Evolutionary conservation across 2,113 vertebrate genomes (phyloP).

Genomic region (Danionella cerebrum): DNA sequence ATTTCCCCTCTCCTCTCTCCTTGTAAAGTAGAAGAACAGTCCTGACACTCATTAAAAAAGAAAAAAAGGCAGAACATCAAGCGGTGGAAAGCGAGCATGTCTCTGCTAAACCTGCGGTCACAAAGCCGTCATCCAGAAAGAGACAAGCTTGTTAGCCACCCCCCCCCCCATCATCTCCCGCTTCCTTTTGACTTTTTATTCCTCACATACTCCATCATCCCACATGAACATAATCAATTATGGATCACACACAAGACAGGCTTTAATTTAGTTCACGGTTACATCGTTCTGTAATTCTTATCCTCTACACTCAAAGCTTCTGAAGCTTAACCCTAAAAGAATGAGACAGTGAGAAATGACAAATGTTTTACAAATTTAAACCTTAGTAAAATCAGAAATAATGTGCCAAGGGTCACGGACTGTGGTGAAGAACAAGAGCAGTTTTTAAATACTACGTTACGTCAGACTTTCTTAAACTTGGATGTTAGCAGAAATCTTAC

Average conservation of each 20-base stretch:
- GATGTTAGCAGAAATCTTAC: too few species aligned
- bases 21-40: constrained; percentile 48
- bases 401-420: too few species aligned
- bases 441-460: neutral
- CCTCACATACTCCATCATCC: constrained; percentile 38
- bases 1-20: constrained; percentile 21
- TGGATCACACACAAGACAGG: constrained; percentile 61
- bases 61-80: constrained; percentile 59
- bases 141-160: constrained; percentile 59
- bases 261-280: constrained; percentile 42
- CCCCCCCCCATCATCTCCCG: constrained; percentile 25
- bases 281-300: constrained; percentile 18
- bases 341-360: neutral
- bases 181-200: neutral
- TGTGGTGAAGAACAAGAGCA: too few species aligned
- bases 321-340: neutral
- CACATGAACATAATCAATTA: constrained; percentile 68
- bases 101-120: constrained; percentile 69
- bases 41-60: constrained; percentile 73
- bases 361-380: neutral
- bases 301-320: neutral
- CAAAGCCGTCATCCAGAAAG: constrained; percentile 49
- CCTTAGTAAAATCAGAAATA: neutral
- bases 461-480: neutral
- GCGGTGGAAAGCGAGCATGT: constrained; percentile 50